Conservation (phyloP, 1,140 invertebrate genomes). For the Drosophila suzukii region DNA sequence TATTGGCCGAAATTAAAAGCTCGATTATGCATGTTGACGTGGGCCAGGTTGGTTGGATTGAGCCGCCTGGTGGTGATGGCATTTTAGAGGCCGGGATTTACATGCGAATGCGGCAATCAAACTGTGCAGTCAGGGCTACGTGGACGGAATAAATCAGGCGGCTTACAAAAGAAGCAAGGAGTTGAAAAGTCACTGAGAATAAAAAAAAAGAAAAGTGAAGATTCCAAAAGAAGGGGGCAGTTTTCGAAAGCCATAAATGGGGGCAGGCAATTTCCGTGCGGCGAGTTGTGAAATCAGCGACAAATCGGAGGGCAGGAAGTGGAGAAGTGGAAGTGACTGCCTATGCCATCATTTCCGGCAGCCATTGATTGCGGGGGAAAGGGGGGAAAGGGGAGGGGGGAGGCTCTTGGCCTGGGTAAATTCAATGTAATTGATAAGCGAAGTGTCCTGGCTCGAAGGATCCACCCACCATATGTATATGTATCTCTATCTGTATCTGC, state of each 20-base stretch:
- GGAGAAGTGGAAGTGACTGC: conserved; percentile 25
- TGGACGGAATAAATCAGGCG: conserved; percentile 54
- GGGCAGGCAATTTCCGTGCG: conserved; percentile 54
- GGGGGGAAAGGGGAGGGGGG: background rate
- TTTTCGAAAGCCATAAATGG: conserved; percentile 45
- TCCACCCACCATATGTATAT: background rate
- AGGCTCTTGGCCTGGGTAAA: conserved; percentile 27
- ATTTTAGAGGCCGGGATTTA: conserved; percentile 41
- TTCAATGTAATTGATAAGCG: conserved; percentile 57
- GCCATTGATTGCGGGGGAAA: conserved; percentile 41
- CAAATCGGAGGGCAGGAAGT: conserved; percentile 21
- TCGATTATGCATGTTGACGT: conserved; percentile 56
- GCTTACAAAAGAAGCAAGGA: conserved; percentile 2
- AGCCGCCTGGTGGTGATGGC: background rate
- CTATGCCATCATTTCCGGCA: conserved; percentile 58
- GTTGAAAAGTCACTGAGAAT: conserved; percentile 13
- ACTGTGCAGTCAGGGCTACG: conserved; percentile 47
- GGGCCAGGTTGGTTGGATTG: conserved; percentile 37
- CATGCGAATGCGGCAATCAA: conserved; percentile 54
- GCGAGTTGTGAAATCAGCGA: conserved; percentile 52
- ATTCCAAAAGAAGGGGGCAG: background rate
- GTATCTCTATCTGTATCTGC: background rate
- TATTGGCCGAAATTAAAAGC: conserved; percentile 56
- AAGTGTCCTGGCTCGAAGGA: conserved; percentile 6
- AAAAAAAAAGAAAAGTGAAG: conserved; percentile 38